A percentile compares a stretch with the other conserved stretches of the same genome.
Conservation (phyloP, 1,140 invertebrate genomes). For the Laupala kohalensis region DNA sequence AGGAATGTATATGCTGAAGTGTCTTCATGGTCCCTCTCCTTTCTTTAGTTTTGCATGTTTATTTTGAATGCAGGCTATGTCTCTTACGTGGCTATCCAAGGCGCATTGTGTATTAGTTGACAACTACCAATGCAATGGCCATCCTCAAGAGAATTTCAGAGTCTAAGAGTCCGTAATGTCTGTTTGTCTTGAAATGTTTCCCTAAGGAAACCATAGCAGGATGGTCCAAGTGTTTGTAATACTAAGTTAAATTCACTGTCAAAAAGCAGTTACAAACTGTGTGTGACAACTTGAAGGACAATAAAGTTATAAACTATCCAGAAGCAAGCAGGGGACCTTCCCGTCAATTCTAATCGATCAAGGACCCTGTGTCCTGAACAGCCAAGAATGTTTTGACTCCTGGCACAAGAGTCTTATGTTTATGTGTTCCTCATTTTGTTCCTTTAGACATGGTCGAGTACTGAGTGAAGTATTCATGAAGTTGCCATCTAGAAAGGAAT, state of each 20-base stretch:
- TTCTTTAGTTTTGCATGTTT: too few species aligned
- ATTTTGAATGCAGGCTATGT: too few species aligned
- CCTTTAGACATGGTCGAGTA: conserved; percentile 35
- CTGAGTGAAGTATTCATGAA: conserved; percentile 46
- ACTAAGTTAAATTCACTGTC: background rate
- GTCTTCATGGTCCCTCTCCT: too few species aligned
- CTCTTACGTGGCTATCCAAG: too few species aligned
- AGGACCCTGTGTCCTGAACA: background rate
- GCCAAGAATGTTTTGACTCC: background rate
- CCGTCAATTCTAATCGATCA: too few species aligned
- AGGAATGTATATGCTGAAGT: too few species aligned
- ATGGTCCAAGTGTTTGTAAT: background rate
- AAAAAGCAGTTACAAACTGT: too few species aligned
- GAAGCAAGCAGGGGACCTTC: too few species aligned
- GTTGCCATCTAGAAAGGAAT: conserved; percentile 42
- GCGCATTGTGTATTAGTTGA: too few species aligned
- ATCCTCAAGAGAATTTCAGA: background rate
- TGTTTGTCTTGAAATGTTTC: background rate
- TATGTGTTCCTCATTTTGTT: background rate
- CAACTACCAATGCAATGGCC: too few species aligned
- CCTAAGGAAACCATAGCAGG: background rate
- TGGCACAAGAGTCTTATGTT: background rate
- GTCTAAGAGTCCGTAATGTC: background rate
- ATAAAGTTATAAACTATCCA: too few species aligned
- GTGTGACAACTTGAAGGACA: too few species aligned